Conservation (phyloP, 2,888 invertebrate species). For the Theristus sp. region DNA sequence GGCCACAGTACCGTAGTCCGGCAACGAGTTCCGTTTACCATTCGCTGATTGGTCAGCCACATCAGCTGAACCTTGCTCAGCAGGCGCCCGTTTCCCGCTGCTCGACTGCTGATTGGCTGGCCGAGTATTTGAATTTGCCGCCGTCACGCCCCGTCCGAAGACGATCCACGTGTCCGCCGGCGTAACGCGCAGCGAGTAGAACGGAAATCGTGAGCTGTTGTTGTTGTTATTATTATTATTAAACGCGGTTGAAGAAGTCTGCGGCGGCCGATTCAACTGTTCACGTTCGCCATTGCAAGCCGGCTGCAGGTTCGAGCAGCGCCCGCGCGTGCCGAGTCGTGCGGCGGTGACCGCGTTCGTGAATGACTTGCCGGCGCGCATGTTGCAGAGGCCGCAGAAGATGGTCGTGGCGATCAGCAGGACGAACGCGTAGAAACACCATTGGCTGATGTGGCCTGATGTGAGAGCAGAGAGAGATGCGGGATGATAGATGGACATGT, state of each 20-base stretch:
- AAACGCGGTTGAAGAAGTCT: neutral
- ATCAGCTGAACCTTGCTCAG: no score
- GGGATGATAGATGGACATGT: no score
- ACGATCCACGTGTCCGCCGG: neutral
- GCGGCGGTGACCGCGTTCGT: neutral
- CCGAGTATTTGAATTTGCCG: no score
- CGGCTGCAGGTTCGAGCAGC: neutral
- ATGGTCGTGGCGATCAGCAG: neutral
- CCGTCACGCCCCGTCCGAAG: no score
- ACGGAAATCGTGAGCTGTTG: neutral
- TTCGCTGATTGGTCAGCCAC: no score
- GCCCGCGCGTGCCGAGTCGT: neutral
- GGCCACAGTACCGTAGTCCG: no score
- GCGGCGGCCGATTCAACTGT: neutral
- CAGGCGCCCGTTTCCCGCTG: no score
- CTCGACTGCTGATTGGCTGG: no score
- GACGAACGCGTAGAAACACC: neutral
- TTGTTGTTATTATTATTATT: neutral
- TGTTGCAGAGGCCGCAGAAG: neutral
- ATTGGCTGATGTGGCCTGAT: neutral
- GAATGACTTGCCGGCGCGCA: neutral
- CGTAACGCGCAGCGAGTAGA: neutral
- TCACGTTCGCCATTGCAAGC: no score
- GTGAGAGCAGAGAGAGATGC: neutral
- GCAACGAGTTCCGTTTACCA: no score